These are phyloP conservation scores for Drosophila hamatofila DNA, from an alignment of 2,888 invertebrate genomes.

Conservation along the genomic window DNA sequence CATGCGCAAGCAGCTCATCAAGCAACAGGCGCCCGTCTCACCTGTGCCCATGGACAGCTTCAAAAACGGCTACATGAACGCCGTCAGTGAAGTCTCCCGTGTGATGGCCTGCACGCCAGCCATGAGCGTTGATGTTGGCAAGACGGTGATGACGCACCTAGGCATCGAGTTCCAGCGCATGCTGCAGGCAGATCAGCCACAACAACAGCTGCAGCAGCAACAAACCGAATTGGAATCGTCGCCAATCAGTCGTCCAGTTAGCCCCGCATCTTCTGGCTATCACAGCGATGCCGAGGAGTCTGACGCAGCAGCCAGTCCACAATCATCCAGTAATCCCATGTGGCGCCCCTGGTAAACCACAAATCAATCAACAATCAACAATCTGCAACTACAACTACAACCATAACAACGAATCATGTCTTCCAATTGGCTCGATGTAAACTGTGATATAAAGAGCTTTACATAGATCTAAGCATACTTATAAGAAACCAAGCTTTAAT, in stretches of 20 bases:
- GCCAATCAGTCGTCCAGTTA: conserved; percentile 64
- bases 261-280: conserved; percentile 84
- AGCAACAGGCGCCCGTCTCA: conserved; percentile 86
- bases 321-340: conserved; percentile 44
- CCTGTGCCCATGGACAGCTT: conserved; percentile 89
- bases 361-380: conserved; percentile 1
- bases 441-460: conserved; percentile 69
- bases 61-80: conserved; percentile 94
- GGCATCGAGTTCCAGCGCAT: conserved; percentile 91
- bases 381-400: conserved; percentile 21
- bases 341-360: conserved; percentile 78
- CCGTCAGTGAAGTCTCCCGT: conserved; percentile 94
- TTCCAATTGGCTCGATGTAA: conserved; percentile 59
- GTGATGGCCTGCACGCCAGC: conserved; percentile 93
- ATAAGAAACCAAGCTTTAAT: conserved; percentile 52
- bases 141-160: conserved; percentile 94
- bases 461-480: conserved; percentile 41
- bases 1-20: conserved; percentile 87
- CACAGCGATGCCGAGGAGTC: conserved; percentile 80
- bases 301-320: conserved; percentile 50
- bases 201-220: conserved; percentile 34
- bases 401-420: conserved; percentile 62
- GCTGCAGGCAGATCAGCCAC: conserved; percentile 61
- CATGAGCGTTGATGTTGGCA: conserved; percentile 93
- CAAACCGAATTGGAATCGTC: conserved; percentile 47